Conservation (phyloP, 2,797 vertebrate genomes). For the Neomorphus geoffroyi region DNA sequence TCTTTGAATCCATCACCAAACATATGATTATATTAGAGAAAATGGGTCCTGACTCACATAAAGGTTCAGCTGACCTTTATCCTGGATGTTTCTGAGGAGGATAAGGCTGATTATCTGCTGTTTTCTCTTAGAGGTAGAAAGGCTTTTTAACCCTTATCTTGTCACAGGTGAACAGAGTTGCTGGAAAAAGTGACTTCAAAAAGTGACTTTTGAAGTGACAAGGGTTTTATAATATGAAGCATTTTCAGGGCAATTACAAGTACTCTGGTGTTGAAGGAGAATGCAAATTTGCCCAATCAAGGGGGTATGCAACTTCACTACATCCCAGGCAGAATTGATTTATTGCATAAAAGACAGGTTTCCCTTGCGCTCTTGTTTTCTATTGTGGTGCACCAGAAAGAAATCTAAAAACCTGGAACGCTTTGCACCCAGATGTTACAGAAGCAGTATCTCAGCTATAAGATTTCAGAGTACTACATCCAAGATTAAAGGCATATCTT, state of each 20-base stretch:
- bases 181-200: neutral
- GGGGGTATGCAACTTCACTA: neutral
- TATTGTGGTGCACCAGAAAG: neutral
- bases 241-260: neutral
- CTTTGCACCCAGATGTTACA: neutral
- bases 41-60: slow-evolving; percentile 16
- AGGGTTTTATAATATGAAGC: neutral
- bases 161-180: neutral
- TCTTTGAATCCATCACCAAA: slow-evolving; percentile 33
- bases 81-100: slow-evolving; percentile 1
- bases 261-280: neutral
- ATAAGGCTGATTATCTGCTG: slow-evolving; percentile 3
- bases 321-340: neutral
- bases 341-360: neutral
- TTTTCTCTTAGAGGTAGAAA: neutral
- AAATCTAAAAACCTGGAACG: neutral
- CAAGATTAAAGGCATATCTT: neutral
- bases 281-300: neutral
- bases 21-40: slow-evolving; percentile 23
- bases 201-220: neutral
- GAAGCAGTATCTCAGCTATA: neutral
- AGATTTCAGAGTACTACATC: neutral
- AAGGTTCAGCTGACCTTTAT: slow-evolving; percentile 26
- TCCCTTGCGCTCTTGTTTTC: neutral
- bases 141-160: slow-evolving; percentile 28